phyloP scores from a whole-genome alignment of 2,888 invertebrate genomes.

The Cenopis cana region DNA sequence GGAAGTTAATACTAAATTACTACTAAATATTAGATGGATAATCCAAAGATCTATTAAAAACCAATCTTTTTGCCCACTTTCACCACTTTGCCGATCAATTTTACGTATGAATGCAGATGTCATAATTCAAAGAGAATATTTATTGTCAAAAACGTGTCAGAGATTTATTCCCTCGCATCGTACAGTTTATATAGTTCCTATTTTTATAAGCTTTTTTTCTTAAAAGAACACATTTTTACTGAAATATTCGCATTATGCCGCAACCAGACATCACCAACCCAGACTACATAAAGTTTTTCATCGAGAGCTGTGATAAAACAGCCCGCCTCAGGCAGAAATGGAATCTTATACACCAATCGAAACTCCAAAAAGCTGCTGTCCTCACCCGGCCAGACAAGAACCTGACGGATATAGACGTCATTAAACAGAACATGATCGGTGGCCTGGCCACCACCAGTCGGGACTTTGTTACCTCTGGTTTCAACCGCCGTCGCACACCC shows the following conservation, averaged over 20 bases:
- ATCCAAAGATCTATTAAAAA: too few relatives aligned
- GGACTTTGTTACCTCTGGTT: constrained; percentile 51
- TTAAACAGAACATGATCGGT: constrained; percentile 51
- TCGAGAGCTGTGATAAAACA: constrained; percentile 63
- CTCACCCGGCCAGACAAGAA: constrained; percentile 57
- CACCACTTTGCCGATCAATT: too few relatives aligned
- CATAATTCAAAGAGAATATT: neutral
- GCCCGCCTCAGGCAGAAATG: constrained; percentile 61
- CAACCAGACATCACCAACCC: constrained; percentile 60
- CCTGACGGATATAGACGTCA: constrained; percentile 53
- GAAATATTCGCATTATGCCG: constrained; percentile 52
- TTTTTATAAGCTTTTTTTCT: constrained; percentile 6
- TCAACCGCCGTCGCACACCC: constrained; percentile 52
- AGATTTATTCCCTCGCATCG: neutral
- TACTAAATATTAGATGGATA: too few relatives aligned
- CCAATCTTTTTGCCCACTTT: too few relatives aligned
- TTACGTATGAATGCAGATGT: neutral
- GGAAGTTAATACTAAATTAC: too few relatives aligned
- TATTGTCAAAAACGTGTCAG: neutral
- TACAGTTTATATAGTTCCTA: neutral
- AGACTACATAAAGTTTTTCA: constrained; percentile 59
- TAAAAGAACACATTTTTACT: neutral
- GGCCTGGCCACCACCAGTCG: constrained; percentile 57
- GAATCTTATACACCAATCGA: constrained; percentile 54
- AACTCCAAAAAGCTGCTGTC: constrained; percentile 56